Evolutionary conservation across 1,140 invertebrate species (phyloP).

Genomic region (Hylaeus anthracinus): DNA sequence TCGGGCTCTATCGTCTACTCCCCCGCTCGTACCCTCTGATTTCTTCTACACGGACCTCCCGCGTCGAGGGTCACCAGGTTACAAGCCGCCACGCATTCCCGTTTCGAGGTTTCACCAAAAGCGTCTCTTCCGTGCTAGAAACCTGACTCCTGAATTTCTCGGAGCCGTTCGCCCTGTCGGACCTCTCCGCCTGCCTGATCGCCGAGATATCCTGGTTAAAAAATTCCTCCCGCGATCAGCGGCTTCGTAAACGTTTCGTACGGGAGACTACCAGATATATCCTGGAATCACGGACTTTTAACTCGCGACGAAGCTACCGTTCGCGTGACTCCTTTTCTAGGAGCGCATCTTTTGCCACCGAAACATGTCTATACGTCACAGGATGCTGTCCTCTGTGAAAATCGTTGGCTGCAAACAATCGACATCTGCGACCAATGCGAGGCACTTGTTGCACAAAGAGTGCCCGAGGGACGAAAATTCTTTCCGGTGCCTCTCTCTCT

Average conservation of each 20-base stretch:
- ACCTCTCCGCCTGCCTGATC: background rate
- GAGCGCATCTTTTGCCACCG: too few relatives aligned
- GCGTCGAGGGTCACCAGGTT: conserved; percentile 54
- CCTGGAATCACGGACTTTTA: background rate
- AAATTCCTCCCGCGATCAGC: background rate
- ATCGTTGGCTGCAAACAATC: background rate
- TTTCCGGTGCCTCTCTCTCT: background rate
- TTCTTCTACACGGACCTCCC: conserved; percentile 58
- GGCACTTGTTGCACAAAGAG: conserved; percentile 53
- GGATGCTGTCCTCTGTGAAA: too few relatives aligned
- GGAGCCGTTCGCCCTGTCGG: background rate
- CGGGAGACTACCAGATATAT: background rate
- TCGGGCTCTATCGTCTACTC: conserved; percentile 26
- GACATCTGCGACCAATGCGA: conserved; percentile 5
- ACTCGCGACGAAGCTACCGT: background rate
- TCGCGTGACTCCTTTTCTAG: background rate
- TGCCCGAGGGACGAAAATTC: conserved; percentile 22
- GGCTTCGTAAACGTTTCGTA: background rate
- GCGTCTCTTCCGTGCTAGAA: conserved; percentile 16
- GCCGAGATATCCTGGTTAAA: conserved; percentile 20
- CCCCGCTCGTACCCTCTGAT: conserved; percentile 45
- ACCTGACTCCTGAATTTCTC: conserved; percentile 42
- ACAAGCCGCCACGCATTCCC: conserved; percentile 32
- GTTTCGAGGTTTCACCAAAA: conserved; percentile 45
- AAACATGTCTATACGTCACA: too few relatives aligned